Evolutionary conservation across 2,888 invertebrate genomes (phyloP).

Genomic region (Rhagophthalmus giganteus): DNA sequence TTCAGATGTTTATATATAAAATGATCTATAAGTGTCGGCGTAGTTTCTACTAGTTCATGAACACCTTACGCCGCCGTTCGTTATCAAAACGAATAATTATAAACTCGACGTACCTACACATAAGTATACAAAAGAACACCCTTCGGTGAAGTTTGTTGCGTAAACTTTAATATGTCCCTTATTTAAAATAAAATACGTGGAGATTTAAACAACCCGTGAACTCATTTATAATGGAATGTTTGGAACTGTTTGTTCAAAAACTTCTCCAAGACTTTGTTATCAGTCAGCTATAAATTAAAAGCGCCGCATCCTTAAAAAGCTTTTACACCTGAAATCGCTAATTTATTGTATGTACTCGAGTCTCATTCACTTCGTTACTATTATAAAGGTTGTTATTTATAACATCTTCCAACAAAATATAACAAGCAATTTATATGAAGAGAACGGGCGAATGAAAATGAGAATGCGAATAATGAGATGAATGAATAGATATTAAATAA

Average conservation of each 20-base stretch:
- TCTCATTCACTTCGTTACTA: conserved; percentile 27
- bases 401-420: conserved; percentile 19
- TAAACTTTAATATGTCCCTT: conserved; percentile 21
- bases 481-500: conserved; percentile 20
- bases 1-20: too few species aligned
- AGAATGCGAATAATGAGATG: conserved; percentile 28
- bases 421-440: conserved; percentile 27
- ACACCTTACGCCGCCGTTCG: too few species aligned
- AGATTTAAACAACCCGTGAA: conserved; percentile 22
- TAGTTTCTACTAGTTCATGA: too few species aligned
- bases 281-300: conserved; percentile 31
- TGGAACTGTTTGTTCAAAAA: conserved; percentile 29
- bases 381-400: conserved; percentile 30
- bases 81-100: too few species aligned
- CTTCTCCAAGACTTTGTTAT: conserved; percentile 29
- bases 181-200: conserved; percentile 23
- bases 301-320: conserved; percentile 28
- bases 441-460: conserved; percentile 28
- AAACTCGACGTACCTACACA: too few species aligned
- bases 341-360: conserved; percentile 31
- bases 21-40: too few species aligned
- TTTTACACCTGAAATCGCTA: conserved; percentile 31
- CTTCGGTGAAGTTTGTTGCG: too few species aligned
- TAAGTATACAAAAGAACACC: too few species aligned
- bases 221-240: conserved; percentile 29